Evolutionary conservation across 2,888 invertebrate genomes (phyloP).

Genomic region (Heteromyza rotundicornis): DNA sequence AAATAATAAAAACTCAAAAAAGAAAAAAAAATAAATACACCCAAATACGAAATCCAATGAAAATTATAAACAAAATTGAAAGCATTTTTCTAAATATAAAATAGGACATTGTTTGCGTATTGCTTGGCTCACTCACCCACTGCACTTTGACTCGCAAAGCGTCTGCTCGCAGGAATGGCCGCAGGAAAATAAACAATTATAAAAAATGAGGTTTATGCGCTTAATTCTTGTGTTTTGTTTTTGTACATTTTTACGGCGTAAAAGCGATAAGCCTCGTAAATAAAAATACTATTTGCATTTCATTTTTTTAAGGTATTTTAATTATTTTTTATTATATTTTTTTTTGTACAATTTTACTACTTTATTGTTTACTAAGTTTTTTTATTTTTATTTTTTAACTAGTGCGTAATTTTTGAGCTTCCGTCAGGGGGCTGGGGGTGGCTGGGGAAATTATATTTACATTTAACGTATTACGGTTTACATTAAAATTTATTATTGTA

Average conservation of each 20-base stretch:
- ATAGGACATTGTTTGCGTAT: neutral
- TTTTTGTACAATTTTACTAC: slow-evolving; percentile 20
- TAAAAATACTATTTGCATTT: slow-evolving; percentile 1
- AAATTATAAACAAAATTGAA: neutral
- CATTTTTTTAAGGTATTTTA: slow-evolving; percentile 2
- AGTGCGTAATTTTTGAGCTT: slow-evolving; percentile 6
- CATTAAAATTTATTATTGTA: too few relatives aligned
- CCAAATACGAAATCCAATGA: neutral
- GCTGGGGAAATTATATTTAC: too few relatives aligned
- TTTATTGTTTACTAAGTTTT: slow-evolving; percentile 4
- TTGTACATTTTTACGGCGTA: slow-evolving; percentile 44
- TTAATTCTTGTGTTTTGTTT: slow-evolving; percentile 28
- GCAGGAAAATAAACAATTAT: too few relatives aligned
- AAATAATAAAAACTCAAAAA: slow-evolving; percentile 28
- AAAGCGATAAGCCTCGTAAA: slow-evolving; percentile 17
- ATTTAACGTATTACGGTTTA: too few relatives aligned
- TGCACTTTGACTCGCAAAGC: slow-evolving; percentile 56
- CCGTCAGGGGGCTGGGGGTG: too few relatives aligned
- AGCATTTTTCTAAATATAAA: neutral
- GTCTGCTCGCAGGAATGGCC: too few relatives aligned
- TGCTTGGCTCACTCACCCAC: slow-evolving; percentile 48
- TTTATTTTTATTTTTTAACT: slow-evolving; percentile 5
- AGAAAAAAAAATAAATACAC: slow-evolving; percentile 2
- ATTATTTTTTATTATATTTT: slow-evolving; percentile 3
- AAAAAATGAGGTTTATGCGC: slow-evolving; percentile 19